phyloP scores from a whole-genome alignment of 1,140 invertebrate genomes.

The Diabrotica undecimpunctata region DNA sequence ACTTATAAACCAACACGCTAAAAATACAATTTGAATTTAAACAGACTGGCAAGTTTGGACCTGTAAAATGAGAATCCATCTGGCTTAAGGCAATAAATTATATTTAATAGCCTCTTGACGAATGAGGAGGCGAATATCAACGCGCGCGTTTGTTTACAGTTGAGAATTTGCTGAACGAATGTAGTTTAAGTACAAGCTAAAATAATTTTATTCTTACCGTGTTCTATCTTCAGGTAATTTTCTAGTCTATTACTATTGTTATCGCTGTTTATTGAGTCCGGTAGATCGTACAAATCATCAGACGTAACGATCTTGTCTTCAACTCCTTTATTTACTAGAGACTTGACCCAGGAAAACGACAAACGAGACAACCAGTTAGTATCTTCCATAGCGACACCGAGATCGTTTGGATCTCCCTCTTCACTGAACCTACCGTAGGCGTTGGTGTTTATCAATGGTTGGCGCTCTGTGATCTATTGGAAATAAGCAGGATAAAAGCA shows the following conservation, averaged over 20 bases:
- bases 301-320: conserved; percentile 65
- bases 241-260: conserved; percentile 50
- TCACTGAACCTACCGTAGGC: conserved; percentile 59
- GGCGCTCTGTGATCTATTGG: conserved; percentile 46
- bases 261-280: conserved; percentile 62
- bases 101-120: no score
- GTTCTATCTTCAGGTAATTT: background rate
- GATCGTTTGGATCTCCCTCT: conserved; percentile 63
- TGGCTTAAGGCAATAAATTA: no score
- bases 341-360: conserved; percentile 84
- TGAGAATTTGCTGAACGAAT: no score
- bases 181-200: no score
- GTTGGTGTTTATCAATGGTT: conserved; percentile 46
- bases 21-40: no score
- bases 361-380: conserved; percentile 68
- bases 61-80: no score
- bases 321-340: conserved; percentile 78
- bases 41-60: no score
- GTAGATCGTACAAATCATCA: conserved; percentile 85
- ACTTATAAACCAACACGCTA: no score
- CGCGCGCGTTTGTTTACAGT: no score
- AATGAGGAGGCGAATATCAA: no score
- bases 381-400: conserved; percentile 79
- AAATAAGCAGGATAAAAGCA: conserved; percentile 11
- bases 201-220: background rate